A percentile compares a stretch with the other conserved stretches of the same genome.
Evolutionary conservation across 2,888 invertebrate genomes (phyloP).

Genomic region (Prionchulus punctatus): DNA sequence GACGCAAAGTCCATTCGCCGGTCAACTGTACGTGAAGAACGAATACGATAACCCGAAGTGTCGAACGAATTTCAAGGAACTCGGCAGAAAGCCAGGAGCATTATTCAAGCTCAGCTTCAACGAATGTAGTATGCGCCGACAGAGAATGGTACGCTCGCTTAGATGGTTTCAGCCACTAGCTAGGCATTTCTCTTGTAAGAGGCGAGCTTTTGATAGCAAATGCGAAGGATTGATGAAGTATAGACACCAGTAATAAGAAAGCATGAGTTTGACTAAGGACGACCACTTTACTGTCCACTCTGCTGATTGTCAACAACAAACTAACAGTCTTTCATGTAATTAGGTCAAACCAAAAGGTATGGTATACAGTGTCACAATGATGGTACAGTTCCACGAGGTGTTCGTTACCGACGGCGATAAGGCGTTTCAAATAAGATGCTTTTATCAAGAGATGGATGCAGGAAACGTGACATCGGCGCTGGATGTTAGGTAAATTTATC

Average conservation of each 20-base stretch:
- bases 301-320: no score
- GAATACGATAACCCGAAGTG: constrained; percentile 12
- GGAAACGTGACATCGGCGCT: background rate
- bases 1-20: constrained; percentile 10
- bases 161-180: no score
- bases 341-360: constrained; percentile 13
- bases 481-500: constrained; percentile 8
- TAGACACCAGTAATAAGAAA: no score
- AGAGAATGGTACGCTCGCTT: constrained; percentile 11
- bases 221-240: no score
- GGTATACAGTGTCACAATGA: constrained; percentile 11
- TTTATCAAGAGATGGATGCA: constrained; percentile 11
- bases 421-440: constrained; percentile 12
- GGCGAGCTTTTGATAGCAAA: no score
- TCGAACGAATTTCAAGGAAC: constrained; percentile 6
- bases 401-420: constrained; percentile 11
- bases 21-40: constrained; percentile 11
- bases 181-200: no score
- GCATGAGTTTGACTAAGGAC: no score
- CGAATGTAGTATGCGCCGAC: constrained; percentile 13
- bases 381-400: constrained; percentile 12
- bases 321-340: no score
- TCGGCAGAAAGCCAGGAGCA: constrained; percentile 6
- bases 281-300: no score
- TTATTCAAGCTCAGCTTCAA: constrained; percentile 9